Evolutionary conservation across 1,140 invertebrate species (phyloP), one percentile per base, ranked within the genome.

Genomic region (Macrosteles quadrilineatus): DNA sequence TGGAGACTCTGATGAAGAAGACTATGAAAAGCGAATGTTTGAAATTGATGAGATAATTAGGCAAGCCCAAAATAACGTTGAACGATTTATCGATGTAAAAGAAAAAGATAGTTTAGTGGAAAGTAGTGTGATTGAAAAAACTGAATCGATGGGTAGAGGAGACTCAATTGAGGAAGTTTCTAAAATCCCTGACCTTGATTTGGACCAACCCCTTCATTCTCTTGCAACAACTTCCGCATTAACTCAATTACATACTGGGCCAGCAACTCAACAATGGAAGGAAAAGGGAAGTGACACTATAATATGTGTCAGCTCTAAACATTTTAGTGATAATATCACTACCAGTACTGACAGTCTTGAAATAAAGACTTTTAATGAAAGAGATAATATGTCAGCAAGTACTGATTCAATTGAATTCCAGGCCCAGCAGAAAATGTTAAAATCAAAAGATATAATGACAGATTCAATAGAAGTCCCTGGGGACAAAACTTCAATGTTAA

Each of bases 31-130:
- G 72, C 80, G 86, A 55, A 88, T 91, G 79, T 88, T 87, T 75
- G 88, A 90, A 78, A 90, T 91, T 53, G 88, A 91, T 74, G 88
- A 90, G 77, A 91, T 91, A 32, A 90, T 91, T 73, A 82, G 85
- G 63, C 86, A 90, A 75, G 88, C 88, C 32, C 87, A 89, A 78
- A 83, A 82, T 17, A 91, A 90, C 77, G 87, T 90, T 1, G 89
- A 90, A 73, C 69, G 63, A 85, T 88, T 68, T 68, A 63, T 50
- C 57, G 85, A 87, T 27, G 80, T 71, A 12, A 70, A 72, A 40
- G 70, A 68, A 14, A 64, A 55, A 71, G 53, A 45, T 12, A 23
- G 12, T n/a, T n/a, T 21, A 23, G 66, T 30, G 25, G 55, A 69
- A n/a, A 57, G 40, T 29, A 69, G 45, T 67, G 65, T 70, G 14